phyloP scores from a whole-genome alignment of 2,113 vertebrate species.

The Emydocephalus ijimae region DNA sequence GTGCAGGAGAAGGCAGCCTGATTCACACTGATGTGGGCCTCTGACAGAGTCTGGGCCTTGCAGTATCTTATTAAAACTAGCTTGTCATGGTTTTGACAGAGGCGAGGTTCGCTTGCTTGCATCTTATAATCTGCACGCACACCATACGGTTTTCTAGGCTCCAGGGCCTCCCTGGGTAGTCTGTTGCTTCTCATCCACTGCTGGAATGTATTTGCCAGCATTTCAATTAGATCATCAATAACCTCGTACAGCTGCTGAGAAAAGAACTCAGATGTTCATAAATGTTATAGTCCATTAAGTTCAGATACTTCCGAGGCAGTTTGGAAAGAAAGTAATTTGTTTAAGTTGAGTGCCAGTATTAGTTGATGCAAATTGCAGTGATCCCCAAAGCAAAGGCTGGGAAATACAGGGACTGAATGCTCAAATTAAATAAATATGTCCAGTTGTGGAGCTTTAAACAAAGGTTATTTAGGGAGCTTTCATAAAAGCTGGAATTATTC shows the following conservation, averaged over 20 bases:
- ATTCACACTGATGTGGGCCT: neutral
- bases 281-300: constrained; percentile 73
- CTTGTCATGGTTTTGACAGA: constrained; percentile 44
- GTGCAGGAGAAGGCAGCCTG: neutral
- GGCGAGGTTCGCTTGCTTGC: constrained; percentile 40
- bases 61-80: constrained; percentile 2
- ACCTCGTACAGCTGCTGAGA: constrained; percentile 84
- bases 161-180: constrained; percentile 48
- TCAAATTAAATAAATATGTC: constrained; percentile 59
- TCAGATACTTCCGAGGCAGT: constrained; percentile 70
- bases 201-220: constrained; percentile 74
- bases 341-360: constrained; percentile 56
- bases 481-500: neutral
- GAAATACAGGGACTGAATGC: constrained; percentile 55
- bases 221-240: constrained; percentile 92
- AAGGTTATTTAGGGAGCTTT: neutral
- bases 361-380: constrained; percentile 58
- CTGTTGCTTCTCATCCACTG: constrained; percentile 56
- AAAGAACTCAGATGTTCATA: constrained; percentile 80
- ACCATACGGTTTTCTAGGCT: constrained; percentile 49
- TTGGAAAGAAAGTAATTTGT: constrained; percentile 70
- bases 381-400: constrained; percentile 54
- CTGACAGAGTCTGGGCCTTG: neutral
- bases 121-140: constrained; percentile 48
- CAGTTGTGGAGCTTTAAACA: constrained; percentile 33